A percentile compares a stretch with the other conserved stretches of the same genome.
These are phyloP conservation scores for Erythrolamprus reginae DNA, from an alignment of 2,113 vertebrate species.

Conservation along the genomic window DNA sequence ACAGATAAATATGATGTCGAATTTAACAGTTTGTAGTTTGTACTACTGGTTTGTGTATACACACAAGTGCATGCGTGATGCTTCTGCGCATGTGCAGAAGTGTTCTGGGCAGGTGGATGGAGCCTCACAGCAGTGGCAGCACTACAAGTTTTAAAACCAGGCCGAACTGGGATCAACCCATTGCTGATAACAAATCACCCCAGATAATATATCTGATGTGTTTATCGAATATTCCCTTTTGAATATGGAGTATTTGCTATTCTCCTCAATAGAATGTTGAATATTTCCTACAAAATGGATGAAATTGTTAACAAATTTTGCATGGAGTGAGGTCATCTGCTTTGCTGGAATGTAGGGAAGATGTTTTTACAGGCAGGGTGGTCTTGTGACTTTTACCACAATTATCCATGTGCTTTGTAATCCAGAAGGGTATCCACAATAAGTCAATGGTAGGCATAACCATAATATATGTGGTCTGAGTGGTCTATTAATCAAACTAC, in stretches of 20 bases:
- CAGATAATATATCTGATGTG: neutral
- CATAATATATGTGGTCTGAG: neutral
- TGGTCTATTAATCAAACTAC: neutral
- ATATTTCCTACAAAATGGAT: conserved; percentile 63
- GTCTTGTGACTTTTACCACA: neutral
- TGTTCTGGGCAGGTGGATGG: too few relatives aligned
- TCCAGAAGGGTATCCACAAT: rapidly evolving
- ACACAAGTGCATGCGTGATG: too few relatives aligned
- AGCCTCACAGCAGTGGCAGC: too few relatives aligned
- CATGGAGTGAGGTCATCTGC: conserved; percentile 38
- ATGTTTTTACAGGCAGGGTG: neutral
- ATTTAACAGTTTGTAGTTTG: too few relatives aligned
- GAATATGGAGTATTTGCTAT: neutral
- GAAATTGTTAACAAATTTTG: conserved; percentile 53
- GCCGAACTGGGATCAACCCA: too few relatives aligned
- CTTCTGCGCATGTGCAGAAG: too few relatives aligned
- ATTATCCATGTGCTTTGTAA: rapidly evolving
- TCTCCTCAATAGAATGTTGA: conserved; percentile 2
- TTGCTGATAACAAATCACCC: conserved; percentile 6
- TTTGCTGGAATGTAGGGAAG: conserved; percentile 27
- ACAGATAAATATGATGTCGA: too few relatives aligned
- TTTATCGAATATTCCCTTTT: neutral
- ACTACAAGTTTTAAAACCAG: too few relatives aligned
- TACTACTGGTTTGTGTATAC: too few relatives aligned
- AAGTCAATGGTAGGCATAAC: neutral